Percentiles rank a stretch among this genome's conserved stretches.
Evolutionary conservation across 2,888 invertebrate genomes (phyloP).

Genomic region (Latrodectus hesperus): DNA sequence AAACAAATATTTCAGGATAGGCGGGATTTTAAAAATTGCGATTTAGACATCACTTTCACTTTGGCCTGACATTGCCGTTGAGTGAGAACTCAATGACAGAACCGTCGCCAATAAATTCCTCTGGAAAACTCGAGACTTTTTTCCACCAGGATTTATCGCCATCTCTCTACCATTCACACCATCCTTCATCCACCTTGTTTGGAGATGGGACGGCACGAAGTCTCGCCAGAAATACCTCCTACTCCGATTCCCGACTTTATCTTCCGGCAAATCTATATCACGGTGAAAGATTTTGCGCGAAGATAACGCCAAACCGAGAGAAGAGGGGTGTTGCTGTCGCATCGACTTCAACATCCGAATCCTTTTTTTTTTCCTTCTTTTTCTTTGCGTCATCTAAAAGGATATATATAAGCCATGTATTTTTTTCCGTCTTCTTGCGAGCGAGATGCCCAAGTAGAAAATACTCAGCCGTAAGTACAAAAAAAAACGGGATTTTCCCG

Average conservation of each 20-base stretch:
- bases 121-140: background rate
- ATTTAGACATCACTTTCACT: no score
- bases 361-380: background rate
- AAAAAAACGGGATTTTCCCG: slow-evolving; percentile 9
- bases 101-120: background rate
- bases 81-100: slow-evolving; percentile 3
- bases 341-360: slow-evolving; percentile 7
- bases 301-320: background rate
- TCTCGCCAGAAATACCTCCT: slow-evolving; percentile 6
- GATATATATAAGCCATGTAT: no score
- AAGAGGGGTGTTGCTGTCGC: slow-evolving; percentile 1
- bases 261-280: slow-evolving; percentile 17
- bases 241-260: background rate
- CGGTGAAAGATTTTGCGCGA: background rate
- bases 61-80: background rate
- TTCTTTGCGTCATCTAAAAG: no score
- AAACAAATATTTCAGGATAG: no score
- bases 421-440: background rate
- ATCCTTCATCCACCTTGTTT: background rate
- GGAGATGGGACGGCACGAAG: background rate
- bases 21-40: no score
- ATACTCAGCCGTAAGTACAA: background rate
- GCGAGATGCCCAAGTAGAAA: background rate
- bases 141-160: background rate
- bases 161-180: background rate